Conservation (phyloP, 2,797 vertebrate genomes). For the Acipenser transmontanus region DNA sequence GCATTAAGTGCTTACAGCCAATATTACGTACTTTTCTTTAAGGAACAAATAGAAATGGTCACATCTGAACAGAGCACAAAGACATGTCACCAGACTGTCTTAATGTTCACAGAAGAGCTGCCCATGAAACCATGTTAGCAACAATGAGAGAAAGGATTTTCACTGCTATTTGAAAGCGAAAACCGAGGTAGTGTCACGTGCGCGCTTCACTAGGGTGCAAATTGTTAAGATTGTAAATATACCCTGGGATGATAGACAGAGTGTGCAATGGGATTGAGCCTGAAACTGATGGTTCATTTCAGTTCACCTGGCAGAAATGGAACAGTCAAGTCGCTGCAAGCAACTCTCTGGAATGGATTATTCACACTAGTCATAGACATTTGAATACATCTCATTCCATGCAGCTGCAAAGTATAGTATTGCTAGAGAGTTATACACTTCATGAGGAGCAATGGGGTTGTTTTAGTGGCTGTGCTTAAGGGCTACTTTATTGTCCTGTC, state of each 20-base stretch:
- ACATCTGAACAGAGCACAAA: neutral
- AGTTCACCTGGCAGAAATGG: slow-evolving; percentile 70
- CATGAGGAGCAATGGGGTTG: slow-evolving; percentile 21
- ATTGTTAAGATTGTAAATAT: slow-evolving; percentile 60
- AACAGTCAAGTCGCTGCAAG: slow-evolving; percentile 40
- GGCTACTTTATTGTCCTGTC: neutral
- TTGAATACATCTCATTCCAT: slow-evolving; percentile 50
- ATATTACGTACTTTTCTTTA: neutral
- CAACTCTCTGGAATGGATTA: slow-evolving; percentile 59
- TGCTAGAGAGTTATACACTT: slow-evolving; percentile 49
- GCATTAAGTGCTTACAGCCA: neutral
- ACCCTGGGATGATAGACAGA: slow-evolving; percentile 60
- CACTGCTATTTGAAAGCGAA: neutral
- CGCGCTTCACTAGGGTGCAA: neutral
- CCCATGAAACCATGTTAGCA: slow-evolving; percentile 3
- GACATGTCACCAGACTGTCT: neutral
- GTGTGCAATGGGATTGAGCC: slow-evolving; percentile 43
- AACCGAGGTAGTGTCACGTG: neutral
- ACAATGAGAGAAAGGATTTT: slow-evolving; percentile 1
- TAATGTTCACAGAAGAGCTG: neutral
- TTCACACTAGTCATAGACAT: slow-evolving; percentile 60
- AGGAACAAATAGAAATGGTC: neutral
- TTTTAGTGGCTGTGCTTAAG: neutral
- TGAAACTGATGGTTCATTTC: slow-evolving; percentile 54
- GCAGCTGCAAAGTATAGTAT: slow-evolving; percentile 56